Base-by-base conservation (phyloP, 2,888 invertebrate species). In the Troglohyphantes excavatus region DNA sequence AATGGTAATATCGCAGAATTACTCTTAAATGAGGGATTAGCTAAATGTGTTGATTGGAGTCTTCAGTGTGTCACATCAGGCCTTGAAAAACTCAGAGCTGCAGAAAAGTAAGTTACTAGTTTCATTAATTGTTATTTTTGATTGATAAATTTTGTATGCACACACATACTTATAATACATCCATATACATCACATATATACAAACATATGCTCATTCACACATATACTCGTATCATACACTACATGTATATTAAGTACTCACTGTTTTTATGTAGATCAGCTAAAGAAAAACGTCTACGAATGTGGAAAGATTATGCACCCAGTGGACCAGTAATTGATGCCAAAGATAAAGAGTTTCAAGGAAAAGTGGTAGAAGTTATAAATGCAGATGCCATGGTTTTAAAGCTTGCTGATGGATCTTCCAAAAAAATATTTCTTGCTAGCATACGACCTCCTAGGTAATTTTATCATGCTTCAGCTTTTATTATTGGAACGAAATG, bases 361-460 rank as follows among this genome's bases (percentile, higher is more conserved):
- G 98, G 96, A 1, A 96, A 95, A 0, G 97, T 98, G 0, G 94
- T 97, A 23, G 99, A 99, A 94, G 96, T 99, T 53, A 96, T 97
- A 5, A 98, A 98, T 93, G 99, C 98, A 0, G 99, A 99, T 94
- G 97, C 98, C 0, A 94, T 99, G 43, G 95, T 97, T 76, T 96
- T 99, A 0, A 98, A 97, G 93, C 94, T 96, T 82, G 94, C 95
- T 29, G 97, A 96, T 93, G 96, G 96, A 53, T 95, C 95, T 53
- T 94, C 95, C 63, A 97, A 97, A 94, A 99, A 99, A 94, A 96
- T 99, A 68, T 99, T 99, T 94, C 95, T 99, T 91, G 97, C 99
- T 39, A 98, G 98, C 93, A 97, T 99, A 93, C 95, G 99, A 92
- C 97, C 99, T 76, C 99, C 99, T 53, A 96, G 97, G 94, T 97